These are phyloP conservation scores for Ommatoiulus sabulosus DNA, from an alignment of 2,888 invertebrate genomes.

Conservation along the genomic window DNA sequence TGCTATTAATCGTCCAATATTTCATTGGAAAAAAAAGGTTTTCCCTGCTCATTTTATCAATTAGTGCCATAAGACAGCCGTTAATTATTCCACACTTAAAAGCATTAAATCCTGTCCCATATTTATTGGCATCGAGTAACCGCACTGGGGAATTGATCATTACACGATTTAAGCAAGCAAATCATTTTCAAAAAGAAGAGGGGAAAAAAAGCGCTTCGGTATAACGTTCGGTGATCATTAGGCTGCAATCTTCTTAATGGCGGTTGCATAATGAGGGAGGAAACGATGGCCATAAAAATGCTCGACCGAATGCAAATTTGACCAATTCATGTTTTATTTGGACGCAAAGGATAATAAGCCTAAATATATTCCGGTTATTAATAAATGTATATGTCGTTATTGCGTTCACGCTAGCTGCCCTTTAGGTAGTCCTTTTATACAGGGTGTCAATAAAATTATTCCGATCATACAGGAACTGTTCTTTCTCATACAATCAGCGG, in stretches of 20 bases:
- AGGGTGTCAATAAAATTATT: not conserved
- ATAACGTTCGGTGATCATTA: not conserved
- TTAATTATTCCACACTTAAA: conserved; percentile 36
- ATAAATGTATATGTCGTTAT: not conserved
- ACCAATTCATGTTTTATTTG: conserved; percentile 12
- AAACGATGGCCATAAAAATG: conserved; percentile 14
- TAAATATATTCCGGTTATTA: conserved; percentile 37
- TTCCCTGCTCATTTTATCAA: conserved; percentile 18
- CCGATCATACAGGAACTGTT: not conserved
- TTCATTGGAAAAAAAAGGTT: conserved; percentile 21
- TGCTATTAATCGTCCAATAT: conserved; percentile 36
- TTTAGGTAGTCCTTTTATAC: not conserved
- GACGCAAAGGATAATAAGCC: not conserved
- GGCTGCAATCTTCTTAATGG: not conserved
- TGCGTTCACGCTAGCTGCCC: not conserved
- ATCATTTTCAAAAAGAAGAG: not conserved
- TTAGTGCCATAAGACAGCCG: conserved; percentile 31
- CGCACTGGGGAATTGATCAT: conserved; percentile 40
- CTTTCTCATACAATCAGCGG: not conserved
- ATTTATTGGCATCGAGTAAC: conserved; percentile 21
- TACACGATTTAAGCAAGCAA: conserved; percentile 26
- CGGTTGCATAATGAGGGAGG: conserved; percentile 2
- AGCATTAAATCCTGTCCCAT: conserved; percentile 29
- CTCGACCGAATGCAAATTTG: conserved; percentile 24
- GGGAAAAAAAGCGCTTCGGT: not conserved